Evolutionary conservation across 2,113 vertebrate genomes (phyloP).

Genomic region (Larimichthys crocea): DNA sequence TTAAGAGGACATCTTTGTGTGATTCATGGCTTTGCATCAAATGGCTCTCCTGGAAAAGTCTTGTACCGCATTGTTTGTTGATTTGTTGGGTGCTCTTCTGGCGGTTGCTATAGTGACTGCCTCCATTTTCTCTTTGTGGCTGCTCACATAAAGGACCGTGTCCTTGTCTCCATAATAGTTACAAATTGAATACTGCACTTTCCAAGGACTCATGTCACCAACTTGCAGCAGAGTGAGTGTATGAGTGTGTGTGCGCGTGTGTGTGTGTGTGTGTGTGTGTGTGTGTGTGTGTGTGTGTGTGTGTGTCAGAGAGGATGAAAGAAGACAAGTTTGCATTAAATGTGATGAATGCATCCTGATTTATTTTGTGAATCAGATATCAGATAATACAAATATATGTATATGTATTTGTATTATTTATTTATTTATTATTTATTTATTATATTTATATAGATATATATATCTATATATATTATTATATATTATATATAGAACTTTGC

Average conservation of each 20-base stretch:
- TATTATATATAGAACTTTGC: too few species aligned
- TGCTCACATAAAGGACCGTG: conserved; percentile 81
- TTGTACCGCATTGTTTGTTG: conserved; percentile 81
- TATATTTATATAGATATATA: too few species aligned
- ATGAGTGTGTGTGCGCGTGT: conserved; percentile 53
- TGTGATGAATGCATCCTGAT: conserved; percentile 37
- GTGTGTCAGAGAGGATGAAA: conserved; percentile 34
- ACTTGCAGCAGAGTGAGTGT: conserved; percentile 76
- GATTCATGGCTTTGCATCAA: conserved; percentile 80
- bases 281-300: conserved; percentile 37
- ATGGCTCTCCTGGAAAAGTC: conserved; percentile 76
- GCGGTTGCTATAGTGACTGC: conserved; percentile 83
- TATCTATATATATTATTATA: too few species aligned
- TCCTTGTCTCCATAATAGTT: conserved; percentile 85
- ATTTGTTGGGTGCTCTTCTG: conserved; percentile 81
- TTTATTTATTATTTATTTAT: too few species aligned
- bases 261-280: conserved; percentile 47
- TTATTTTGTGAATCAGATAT: conserved; percentile 3
- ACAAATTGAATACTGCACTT: conserved; percentile 85
- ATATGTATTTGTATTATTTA: too few species aligned
- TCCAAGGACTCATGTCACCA: conserved; percentile 83
- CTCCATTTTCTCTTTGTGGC: conserved; percentile 82
- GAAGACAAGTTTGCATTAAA: conserved; percentile 50
- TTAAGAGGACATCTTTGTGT: conserved; percentile 79
- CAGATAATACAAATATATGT: not conserved